A percentile compares a stretch with the other conserved stretches of the same genome.
phyloP scores from a whole-genome alignment of 2,113 vertebrate genomes.

The Balaeniceps rex region DNA sequence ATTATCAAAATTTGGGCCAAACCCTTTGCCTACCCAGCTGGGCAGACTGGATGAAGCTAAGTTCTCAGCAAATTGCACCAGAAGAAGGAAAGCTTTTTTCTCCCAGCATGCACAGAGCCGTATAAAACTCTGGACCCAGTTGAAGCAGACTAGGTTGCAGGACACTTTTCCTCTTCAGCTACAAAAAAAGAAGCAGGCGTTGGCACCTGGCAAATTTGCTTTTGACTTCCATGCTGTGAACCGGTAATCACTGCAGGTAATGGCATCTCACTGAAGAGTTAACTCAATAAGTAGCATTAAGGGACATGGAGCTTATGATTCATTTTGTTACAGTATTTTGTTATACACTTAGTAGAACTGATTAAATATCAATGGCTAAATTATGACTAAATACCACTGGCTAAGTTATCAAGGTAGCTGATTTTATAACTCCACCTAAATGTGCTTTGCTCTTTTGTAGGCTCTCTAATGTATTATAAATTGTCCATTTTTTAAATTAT shows the following conservation, averaged over 20 bases:
- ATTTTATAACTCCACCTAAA: constrained; percentile 28
- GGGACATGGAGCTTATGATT: not conserved
- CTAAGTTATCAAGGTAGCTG: not conserved
- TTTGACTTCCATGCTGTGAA: not conserved
- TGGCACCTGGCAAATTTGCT: not conserved
- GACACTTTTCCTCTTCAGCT: not conserved
- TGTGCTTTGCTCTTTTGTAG: not conserved
- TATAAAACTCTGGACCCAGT: not conserved
- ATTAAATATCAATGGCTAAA: constrained; percentile 14
- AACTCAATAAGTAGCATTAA: not conserved
- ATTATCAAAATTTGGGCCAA: not conserved
- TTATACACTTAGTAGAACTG: not conserved
- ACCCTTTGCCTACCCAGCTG: not conserved
- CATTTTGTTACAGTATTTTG: not conserved
- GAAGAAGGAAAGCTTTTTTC: not conserved
- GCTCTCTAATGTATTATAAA: not conserved
- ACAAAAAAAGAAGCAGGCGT: not conserved
- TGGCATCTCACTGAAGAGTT: not conserved
- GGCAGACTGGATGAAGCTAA: not conserved
- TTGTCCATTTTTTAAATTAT: constrained; percentile 3
- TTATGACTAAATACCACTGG: constrained; percentile 22
- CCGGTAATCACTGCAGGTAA: not conserved
- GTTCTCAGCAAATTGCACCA: not conserved
- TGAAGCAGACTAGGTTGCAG: not conserved
- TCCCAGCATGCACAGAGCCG: not conserved